phyloP scores from a whole-genome alignment of 2,888 invertebrate genomes.

The Oithona nana region DNA sequence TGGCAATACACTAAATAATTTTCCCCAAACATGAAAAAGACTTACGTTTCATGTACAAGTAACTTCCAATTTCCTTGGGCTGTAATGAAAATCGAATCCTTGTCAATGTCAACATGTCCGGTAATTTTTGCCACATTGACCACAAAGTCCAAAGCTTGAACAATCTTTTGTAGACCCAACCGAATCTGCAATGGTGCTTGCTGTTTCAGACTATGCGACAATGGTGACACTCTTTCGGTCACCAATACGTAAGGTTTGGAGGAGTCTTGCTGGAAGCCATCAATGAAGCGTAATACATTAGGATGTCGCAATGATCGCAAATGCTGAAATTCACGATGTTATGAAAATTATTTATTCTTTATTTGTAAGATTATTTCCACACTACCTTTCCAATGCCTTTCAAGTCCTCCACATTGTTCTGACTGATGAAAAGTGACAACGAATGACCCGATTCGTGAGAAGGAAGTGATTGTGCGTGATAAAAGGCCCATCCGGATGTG shows the following conservation, averaged over 20 bases:
- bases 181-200: neutral
- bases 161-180: neutral
- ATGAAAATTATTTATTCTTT: neutral
- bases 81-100: neutral
- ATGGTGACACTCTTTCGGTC: neutral
- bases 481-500: neutral
- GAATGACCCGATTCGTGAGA: no score
- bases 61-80: neutral
- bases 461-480: constrained; percentile 1
- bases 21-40: neutral
- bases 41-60: neutral
- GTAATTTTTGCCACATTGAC: neutral
- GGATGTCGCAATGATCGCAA: neutral
- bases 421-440: no score
- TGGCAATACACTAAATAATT: neutral
- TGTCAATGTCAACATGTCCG: neutral
- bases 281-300: neutral
- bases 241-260: neutral
- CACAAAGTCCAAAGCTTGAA: neutral
- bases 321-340: neutral
- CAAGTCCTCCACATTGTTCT: no score
- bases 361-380: neutral
- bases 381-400: neutral
- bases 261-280: neutral
- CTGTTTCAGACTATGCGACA: neutral